Evolutionary conservation across 1,140 invertebrate species (phyloP).

Genomic region (Drosophila burlai): DNA sequence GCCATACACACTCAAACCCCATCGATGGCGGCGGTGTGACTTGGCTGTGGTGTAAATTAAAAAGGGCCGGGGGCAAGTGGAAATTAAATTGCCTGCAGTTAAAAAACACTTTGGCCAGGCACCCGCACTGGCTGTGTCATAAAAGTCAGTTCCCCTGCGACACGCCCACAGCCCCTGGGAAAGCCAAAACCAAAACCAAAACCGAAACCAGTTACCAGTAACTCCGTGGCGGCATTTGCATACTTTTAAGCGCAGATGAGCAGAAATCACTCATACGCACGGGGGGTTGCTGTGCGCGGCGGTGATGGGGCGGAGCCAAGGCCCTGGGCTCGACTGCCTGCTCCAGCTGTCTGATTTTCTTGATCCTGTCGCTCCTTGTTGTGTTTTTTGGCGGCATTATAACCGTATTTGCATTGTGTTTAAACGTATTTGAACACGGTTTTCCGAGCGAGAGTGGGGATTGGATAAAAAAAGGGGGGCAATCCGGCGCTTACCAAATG

Average conservation of each 20-base stretch:
- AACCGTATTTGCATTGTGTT: conserved; percentile 84
- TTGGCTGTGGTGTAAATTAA: conserved; percentile 60
- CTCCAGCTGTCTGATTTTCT: conserved; percentile 70
- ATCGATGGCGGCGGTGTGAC: conserved; percentile 53
- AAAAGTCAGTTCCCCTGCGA: conserved; percentile 61
- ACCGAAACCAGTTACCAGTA: conserved; percentile 13
- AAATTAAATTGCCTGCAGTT: conserved; percentile 84
- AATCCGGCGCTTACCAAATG: conserved; percentile 66
- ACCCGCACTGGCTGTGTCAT: conserved; percentile 52
- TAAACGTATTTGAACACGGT: conserved; percentile 78
- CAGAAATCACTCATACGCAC: conserved; percentile 81
- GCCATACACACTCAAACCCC: conserved; percentile 57
- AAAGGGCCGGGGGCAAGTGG: conserved; percentile 47
- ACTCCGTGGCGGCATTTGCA: conserved; percentile 71
- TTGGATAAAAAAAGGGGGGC: conserved; percentile 17
- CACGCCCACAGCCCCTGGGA: conserved; percentile 50
- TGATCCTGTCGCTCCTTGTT: conserved; percentile 41
- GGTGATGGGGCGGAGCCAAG: conserved; percentile 54
- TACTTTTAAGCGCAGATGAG: conserved; percentile 78
- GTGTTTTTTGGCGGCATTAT: conserved; percentile 69
- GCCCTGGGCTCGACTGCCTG: conserved; percentile 46
- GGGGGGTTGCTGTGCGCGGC: conserved; percentile 15
- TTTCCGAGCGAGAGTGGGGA: conserved; percentile 35
- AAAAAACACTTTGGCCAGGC: conserved; percentile 68
- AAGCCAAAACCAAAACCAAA: background rate